phyloP scores from a whole-genome alignment of 2,113 vertebrate species.

The Nyctibius bracteatus region DNA sequence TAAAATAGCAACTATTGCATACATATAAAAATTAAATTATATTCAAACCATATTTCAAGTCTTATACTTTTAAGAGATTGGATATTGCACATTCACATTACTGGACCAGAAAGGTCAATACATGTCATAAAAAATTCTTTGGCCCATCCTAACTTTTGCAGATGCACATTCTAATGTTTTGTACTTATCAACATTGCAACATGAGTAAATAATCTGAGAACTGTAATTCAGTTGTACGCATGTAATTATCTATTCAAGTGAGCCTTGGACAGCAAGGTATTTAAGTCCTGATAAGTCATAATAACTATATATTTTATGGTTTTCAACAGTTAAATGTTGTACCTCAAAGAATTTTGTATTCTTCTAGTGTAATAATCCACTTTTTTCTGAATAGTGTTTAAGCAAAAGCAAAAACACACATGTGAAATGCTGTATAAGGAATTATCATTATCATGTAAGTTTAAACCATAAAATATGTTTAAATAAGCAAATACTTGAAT shows the following conservation, averaged over 20 bases:
- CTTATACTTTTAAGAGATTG: neutral
- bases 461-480: neutral
- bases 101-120: neutral
- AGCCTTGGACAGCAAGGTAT: neutral
- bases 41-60: neutral
- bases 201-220: neutral
- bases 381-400: neutral
- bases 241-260: neutral
- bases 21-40: neutral
- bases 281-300: neutral
- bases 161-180: neutral
- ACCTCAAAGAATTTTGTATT: neutral
- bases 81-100: neutral
- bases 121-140: neutral
- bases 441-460: neutral
- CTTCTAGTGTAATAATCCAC: neutral
- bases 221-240: neutral
- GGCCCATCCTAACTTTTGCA: fast-evolving
- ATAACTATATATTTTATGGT: neutral
- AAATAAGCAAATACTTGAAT: neutral
- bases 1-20: neutral
- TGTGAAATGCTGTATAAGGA: neutral
- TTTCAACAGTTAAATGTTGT: neutral
- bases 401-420: neutral
- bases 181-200: neutral